Conservation (phyloP, 2,888 invertebrate species). For the Cephus sareptanus region DNA sequence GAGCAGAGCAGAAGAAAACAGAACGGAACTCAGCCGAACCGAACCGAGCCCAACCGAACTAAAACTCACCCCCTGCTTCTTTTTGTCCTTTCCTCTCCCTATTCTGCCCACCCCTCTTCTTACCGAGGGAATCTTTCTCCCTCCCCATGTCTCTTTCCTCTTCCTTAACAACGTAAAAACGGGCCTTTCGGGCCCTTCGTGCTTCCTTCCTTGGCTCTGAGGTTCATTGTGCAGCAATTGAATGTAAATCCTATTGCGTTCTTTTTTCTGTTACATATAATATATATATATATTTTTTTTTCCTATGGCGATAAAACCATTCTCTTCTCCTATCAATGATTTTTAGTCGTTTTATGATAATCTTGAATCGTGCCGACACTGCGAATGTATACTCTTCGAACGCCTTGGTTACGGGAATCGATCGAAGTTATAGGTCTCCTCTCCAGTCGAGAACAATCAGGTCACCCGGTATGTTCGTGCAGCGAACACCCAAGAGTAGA, state of each 20-base stretch:
- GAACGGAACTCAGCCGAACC: not conserved
- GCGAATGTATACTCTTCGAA: not conserved
- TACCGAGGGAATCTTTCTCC: constrained; percentile 21
- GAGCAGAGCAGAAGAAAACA: constrained; percentile 17
- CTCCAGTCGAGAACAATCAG: constrained; percentile 26
- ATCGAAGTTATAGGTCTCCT: not conserved
- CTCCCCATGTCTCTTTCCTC: constrained; percentile 6
- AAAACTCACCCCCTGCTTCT: constrained; percentile 34
- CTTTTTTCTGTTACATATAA: not conserved
- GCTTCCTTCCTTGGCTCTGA: not conserved
- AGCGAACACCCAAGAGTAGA: constrained; percentile 52
- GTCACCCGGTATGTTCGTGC: constrained; percentile 50
- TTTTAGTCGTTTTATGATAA: not conserved
- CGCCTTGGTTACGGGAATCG: not conserved
- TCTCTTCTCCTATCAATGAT: not conserved
- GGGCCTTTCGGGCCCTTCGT: not conserved
- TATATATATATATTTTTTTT: not conserved
- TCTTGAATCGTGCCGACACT: not conserved
- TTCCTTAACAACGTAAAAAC: not conserved
- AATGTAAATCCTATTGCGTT: not conserved
- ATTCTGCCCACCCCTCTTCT: not conserved
- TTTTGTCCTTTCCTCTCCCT: constrained; percentile 21
- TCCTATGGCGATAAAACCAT: not conserved
- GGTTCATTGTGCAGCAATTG: not conserved
- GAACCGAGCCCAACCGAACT: not conserved